Evolutionary conservation across 2,113 vertebrate species (phyloP), one percentile per base, ranked within the genome.

Genomic region (Galbula dea): DNA sequence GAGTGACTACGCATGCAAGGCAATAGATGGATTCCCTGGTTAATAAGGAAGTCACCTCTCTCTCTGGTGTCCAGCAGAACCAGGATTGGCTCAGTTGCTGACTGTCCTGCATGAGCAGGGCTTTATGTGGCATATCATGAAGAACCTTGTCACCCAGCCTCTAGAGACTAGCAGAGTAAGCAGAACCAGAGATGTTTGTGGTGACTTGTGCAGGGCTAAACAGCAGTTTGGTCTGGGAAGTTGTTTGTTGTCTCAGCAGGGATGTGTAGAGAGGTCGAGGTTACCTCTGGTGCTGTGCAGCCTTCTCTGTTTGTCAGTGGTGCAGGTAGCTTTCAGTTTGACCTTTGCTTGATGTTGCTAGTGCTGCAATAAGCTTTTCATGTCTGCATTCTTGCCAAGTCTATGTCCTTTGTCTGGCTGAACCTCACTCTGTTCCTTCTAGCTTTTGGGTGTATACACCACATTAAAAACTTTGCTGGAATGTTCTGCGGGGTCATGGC

Each of bases 1-100:
- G 11, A 16, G 13, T 0, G 0, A 17, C 12, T 36, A 1, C 17
- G 2, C 7, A 24, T 67, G 16, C 27, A 61, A 78, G 30, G 6
- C 23, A 15, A 29, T 39, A 45, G 55, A 32, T 12, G 2, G 22
- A 48, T 75, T 51, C 34, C 12, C 23, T 66, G 18, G 12, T 30
- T 59, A 34, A 23, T 18, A 26, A 32, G n/a, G 39, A 59, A 57
- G 36, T 21, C 19, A 6, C 3, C 4, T 36, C 15, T 85, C 15
- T 21, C 27, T 39, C 36, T 69, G 48, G 22, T 24, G 72, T 45
- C 11, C 18, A 18, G 13, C 11, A 39, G 18, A 46, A 37, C 14
- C 75, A 86, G 32, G 61, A 51, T 5, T n/a, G 39, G 15, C 29
- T 76, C 15, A 1, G 10, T 37, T 66, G 49, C 45, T 83, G 27